Base-by-base conservation (phyloP, 2,797 vertebrate genomes). In the Epinephelus awoara region DNA sequence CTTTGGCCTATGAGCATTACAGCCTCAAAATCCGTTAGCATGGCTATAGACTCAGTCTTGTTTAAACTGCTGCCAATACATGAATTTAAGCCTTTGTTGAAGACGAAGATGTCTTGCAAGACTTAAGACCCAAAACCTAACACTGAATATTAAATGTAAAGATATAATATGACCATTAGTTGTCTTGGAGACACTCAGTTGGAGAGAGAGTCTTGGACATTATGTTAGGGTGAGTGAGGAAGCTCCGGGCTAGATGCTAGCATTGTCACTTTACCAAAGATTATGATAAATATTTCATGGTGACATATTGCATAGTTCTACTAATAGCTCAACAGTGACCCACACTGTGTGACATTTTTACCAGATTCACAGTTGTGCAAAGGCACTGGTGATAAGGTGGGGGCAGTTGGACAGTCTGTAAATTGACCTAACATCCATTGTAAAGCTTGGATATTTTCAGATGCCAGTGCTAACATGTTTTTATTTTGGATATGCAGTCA, bases 211-310 rank as follows among this genome's bases (percentile, higher is more conserved):
- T 55, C 25, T 38, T 25, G 19, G 9, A 14, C 11, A 5, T 17
- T 34, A 10, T 65, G 11, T 55, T 54, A n/a, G 34, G 25, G 19
- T 29, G 56, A 72, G 49, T 77, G 72, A 79, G 52, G 21, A 15
- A 21, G 42, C 64, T 49, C 25, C 47, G 19, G 51, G 61, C 56
- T 55, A 19, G n/a, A 61, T 51, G 25, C 34, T 40, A 46, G 4
- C 34, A 10, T 58, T 70, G 64, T 83, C 65, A 67, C 34, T 21
- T 5, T 23, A 23, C 29, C 47, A 80, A 56, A 66, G 4, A 40
- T 61, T 46, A 46, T 51, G 3, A 70, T 80, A 9, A 68, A 69
- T 75, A 52, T 66, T 74, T 19, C 50, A 87, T 59, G 27, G 11
- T 27, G 38, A 51, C 69, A 68, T 56, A 67, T 75, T 74, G 42